Base-by-base conservation (phyloP, 2,797 vertebrate species). In the Benthosema pterotum region DNA sequence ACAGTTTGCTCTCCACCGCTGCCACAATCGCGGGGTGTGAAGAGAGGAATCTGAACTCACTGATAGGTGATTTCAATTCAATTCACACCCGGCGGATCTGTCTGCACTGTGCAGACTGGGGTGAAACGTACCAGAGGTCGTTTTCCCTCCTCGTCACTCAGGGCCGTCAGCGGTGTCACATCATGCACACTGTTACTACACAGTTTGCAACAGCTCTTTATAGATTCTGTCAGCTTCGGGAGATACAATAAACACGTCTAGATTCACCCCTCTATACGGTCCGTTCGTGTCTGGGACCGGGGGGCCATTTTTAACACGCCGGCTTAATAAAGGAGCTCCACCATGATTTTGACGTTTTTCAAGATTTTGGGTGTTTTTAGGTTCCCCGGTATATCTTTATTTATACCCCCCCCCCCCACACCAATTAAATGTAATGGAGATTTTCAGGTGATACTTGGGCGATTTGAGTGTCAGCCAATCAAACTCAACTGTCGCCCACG, bases 51-150 rank as follows among this genome's bases (percentile, higher is more conserved):
- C 94, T 94, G 92, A 90, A 62, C 61, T 89, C 93, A 90, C 86
- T 87, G 93, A 88, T 92, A 95, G 95, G 95, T 97, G 96, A 96
- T 97, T 97, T 96, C 93, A 95, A 93, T 96, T 97, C 96, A 97
- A 98, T 99, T 99, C 94, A 94, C 96, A 97, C 96, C 95, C 94
- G 88, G 90, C 93, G 93, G 91, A 92, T 92, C 85, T 92, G 91
- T 96, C 94, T 94, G 92, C 88, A 72, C 93, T 87, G 82, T 83
- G 88, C 89, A 82, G 59, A n/a, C n/a, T n/a, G n/a, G 92, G 89
- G 94, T 89, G 72, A 74, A 92, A 92, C 92, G 89, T 84, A 77
- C 83, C 87, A 65, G 16, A 71, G 72, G 86, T 90, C 92, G 88
- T 84, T 81, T 79, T 72, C 74, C 52, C 77, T 9, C 8, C 84